Evolutionary conservation across 2,888 invertebrate species (phyloP), one percentile per base, ranked within the genome.

Genomic region (Drosophila niveifrons): DNA sequence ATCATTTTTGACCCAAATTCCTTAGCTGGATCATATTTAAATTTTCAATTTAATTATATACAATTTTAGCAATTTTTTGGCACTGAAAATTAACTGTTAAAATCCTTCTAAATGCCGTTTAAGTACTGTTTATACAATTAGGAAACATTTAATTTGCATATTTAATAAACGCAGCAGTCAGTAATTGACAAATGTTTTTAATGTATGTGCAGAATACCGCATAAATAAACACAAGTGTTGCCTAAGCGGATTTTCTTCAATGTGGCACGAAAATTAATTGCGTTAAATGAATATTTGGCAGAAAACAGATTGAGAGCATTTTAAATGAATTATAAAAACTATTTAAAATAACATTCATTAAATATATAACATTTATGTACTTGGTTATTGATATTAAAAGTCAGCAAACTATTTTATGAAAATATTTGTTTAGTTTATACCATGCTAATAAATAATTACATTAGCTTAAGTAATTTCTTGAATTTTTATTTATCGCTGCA

Each of bases 181-280:
- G 31, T 65, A 57, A 74, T 76, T 74, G 76, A 61, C 52, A 73
- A 57, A 44, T 47, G 46, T 9, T n/a, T 31, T 1, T 29, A 44
- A 57, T 53, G 39, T 41, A 23, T 23, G n/a, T 2, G 3, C 15
- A 46, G 46, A 46, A 18, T 18, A 13, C 18, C 9, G 10, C 51
- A 43, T 43, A 31, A 36, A 44, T 55, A 34, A 17, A 36, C 17
- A 28, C n/a, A 52, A 13, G 34, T 15, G 44, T 29, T 39, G 18
- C 1, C 34, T 46, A 56, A 66, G 52, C 52, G 52, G 31, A 41
- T 51, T 64, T 64, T 41, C 46, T 44, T 13, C 15, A 43, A 50
- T 17, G n/a, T n/a, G 10, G 7, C 7, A 10, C 13, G n/a, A 75
- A 86, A 86, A 75, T 72, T 82, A 82, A 87, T 84, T 82, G 66